Evolutionary conservation across 2,797 vertebrate species (phyloP).

Genomic region (Rachycentron canadum): DNA sequence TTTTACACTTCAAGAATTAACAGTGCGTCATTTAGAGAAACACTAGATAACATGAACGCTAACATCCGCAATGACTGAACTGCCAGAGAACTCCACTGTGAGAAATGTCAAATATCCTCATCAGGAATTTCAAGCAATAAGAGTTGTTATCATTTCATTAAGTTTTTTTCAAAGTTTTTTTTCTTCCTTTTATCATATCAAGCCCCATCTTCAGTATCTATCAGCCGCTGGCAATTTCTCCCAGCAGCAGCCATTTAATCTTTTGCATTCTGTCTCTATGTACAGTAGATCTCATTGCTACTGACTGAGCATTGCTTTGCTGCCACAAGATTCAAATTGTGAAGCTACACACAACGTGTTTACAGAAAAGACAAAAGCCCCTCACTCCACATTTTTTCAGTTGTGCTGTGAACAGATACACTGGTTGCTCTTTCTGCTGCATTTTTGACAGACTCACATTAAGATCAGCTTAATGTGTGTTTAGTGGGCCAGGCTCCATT

Average conservation of each 20-base stretch:
- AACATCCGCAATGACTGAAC: conserved; percentile 2
- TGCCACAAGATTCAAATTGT: neutral
- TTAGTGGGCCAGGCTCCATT: neutral
- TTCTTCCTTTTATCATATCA: neutral
- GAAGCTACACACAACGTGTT: neutral
- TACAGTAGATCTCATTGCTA: conserved; percentile 12
- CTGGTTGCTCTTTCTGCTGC: neutral
- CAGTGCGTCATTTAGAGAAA: conserved; percentile 3
- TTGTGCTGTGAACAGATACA: neutral
- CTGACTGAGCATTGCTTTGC: conserved; percentile 8
- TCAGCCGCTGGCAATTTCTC: conserved; percentile 13
- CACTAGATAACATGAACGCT: neutral
- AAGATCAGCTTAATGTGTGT: neutral
- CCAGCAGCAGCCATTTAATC: neutral
- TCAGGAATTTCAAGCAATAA: conserved; percentile 1
- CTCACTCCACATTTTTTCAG: neutral
- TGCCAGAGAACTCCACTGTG: neutral
- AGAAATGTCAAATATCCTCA: neutral
- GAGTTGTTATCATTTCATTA: neutral
- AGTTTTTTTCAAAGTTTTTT: neutral
- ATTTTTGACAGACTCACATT: neutral
- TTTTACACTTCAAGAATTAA: conserved; percentile 26
- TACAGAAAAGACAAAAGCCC: neutral
- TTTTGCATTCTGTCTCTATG: conserved; percentile 33
- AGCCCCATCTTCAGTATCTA: neutral